Percentiles rank a stretch among this genome's conserved stretches.
These are phyloP conservation scores for Chrysotoxum bicinctum DNA, from an alignment of 2,888 invertebrate species.

Conservation along the genomic window DNA sequence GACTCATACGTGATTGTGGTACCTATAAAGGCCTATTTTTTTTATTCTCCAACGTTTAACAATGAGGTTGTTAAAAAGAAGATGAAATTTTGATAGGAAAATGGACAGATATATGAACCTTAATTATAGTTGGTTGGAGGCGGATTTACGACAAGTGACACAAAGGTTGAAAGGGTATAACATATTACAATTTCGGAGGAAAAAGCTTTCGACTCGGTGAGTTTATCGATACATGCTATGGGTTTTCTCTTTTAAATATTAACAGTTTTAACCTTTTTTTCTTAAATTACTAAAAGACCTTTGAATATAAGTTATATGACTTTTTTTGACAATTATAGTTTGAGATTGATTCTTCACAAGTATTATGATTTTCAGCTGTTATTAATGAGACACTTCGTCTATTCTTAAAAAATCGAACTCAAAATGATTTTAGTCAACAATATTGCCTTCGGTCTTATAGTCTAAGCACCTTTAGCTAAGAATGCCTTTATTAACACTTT, in stretches of 20 bases:
- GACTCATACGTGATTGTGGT: constrained; percentile 60
- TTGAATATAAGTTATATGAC: too few relatives aligned
- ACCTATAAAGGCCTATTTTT: background rate
- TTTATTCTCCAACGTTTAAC: constrained; percentile 59
- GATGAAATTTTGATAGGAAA: constrained; percentile 15
- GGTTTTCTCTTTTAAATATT: background rate
- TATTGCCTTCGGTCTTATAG: too few relatives aligned
- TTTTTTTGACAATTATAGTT: too few relatives aligned
- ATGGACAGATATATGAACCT: background rate
- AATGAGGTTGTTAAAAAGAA: constrained; percentile 54
- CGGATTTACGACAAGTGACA: constrained; percentile 16
- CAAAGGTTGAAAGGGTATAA: background rate
- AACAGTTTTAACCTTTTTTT: background rate
- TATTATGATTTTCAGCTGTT: too few relatives aligned
- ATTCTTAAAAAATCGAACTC: too few relatives aligned
- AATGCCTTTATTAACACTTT: too few relatives aligned
- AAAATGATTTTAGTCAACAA: too few relatives aligned
- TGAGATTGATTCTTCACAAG: too few relatives aligned
- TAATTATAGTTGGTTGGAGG: constrained; percentile 50
- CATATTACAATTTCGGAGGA: background rate
- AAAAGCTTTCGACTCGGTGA: background rate
- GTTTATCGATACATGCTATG: background rate
- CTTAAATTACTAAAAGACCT: background rate
- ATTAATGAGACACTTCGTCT: too few relatives aligned
- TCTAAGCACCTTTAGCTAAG: too few relatives aligned